Percentiles rank a stretch among this genome's conserved stretches.
These are phyloP conservation scores for Petrocephalus zakoni DNA, from an alignment of 2,113 vertebrate genomes.

Conservation along the genomic window DNA sequence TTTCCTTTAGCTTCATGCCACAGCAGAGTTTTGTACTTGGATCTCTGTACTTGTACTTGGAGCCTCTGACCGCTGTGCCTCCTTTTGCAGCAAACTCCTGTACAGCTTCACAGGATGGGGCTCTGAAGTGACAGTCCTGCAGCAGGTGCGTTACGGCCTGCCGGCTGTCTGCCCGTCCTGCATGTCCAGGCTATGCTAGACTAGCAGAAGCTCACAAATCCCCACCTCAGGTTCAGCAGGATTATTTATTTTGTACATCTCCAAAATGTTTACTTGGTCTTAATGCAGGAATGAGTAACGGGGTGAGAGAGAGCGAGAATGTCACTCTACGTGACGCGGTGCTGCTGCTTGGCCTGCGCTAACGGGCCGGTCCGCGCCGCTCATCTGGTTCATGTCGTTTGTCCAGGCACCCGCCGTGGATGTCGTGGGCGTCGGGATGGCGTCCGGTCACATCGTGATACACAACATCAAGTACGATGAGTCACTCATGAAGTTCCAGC, in stretches of 20 bases:
- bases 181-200: neutral
- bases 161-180: neutral
- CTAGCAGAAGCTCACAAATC: neutral
- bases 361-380: neutral
- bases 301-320: neutral
- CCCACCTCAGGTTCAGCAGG: neutral
- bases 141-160: conserved; percentile 62
- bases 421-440: conserved; percentile 78
- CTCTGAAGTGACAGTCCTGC: conserved; percentile 71
- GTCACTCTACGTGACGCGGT: neutral
- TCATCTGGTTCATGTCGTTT: neutral
- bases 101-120: conserved; percentile 84
- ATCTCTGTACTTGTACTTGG: neutral
- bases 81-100: conserved; percentile 74
- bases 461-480: conserved; percentile 92
- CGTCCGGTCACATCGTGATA: conserved; percentile 78
- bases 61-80: conserved; percentile 15
- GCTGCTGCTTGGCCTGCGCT: neutral
- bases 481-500: conserved; percentile 86
- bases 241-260: neutral
- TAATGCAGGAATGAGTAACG: neutral
- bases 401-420: conserved; percentile 87
- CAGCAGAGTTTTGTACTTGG: neutral
- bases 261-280: neutral
- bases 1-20: neutral